These are phyloP conservation scores for Macrosoma leucophasiata DNA, from an alignment of 2,888 invertebrate species.

Conservation along the genomic window DNA sequence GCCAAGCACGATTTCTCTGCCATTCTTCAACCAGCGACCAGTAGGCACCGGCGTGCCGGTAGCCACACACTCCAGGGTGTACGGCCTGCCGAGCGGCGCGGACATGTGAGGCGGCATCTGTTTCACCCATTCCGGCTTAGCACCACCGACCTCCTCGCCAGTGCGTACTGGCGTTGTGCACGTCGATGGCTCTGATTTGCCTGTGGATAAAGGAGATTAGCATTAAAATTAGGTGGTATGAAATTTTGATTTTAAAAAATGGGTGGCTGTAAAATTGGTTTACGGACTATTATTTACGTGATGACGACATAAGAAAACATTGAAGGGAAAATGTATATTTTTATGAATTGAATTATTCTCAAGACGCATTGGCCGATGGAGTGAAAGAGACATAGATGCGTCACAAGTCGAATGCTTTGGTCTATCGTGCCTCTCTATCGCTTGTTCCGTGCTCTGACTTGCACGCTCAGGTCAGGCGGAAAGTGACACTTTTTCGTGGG, in stretches of 20 bases:
- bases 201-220: too few relatives aligned
- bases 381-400: too few relatives aligned
- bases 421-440: too few relatives aligned
- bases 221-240: too few relatives aligned
- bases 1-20: slow-evolving; percentile 89
- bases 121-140: slow-evolving; percentile 92
- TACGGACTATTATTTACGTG: too few relatives aligned
- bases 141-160: slow-evolving; percentile 91
- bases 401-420: too few relatives aligned
- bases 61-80: slow-evolving; percentile 90
- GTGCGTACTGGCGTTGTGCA: slow-evolving; percentile 95
- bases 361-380: not conserved
- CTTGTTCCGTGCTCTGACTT: too few relatives aligned
- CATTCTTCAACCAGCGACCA: slow-evolving; percentile 93
- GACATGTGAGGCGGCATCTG: slow-evolving; percentile 84
- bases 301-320: too few relatives aligned
- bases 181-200: slow-evolving; percentile 89
- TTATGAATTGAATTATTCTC: not conserved
- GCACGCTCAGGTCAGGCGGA: too few relatives aligned
- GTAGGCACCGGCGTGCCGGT: slow-evolving; percentile 91
- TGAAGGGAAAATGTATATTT: too few relatives aligned
- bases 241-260: too few relatives aligned
- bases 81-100: slow-evolving; percentile 88
- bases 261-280: too few relatives aligned
- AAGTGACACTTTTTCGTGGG: not conserved